Base-by-base conservation (phyloP, 1,140 invertebrate genomes). In the Apis laboriosa region DNA sequence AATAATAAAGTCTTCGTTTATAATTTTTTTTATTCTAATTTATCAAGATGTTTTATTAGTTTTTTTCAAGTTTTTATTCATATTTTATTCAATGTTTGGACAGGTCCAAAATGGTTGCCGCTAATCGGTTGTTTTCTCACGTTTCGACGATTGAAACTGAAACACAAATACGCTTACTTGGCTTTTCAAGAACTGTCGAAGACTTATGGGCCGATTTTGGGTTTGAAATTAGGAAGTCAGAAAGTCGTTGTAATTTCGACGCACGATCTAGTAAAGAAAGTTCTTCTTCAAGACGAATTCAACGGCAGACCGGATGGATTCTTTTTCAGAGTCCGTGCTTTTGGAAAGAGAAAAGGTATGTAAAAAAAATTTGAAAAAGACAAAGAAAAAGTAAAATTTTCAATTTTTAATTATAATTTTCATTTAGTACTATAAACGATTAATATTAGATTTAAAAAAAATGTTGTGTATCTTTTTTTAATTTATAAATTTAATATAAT, bases 291-390 rank as follows among this genome's bases (percentile, higher is more conserved):
- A 60, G 95, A 96, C 12, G 96, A 96, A 66, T 96, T 97, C 79
- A 95, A 96, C 66, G 96, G 96, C 8, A 94, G 97, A 80, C 97
- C 97, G 0, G 95, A 96, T 90, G 96, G 96, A 72, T 96, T 96
- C 85, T 96, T 96, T 88, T 96, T 96, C 82, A 92, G 94, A 56
- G 91, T 96, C 34, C 93, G 96, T 83, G 94, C 95, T 0, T 96
- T 96, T 86, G 96, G 96, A 43, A 95, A 96, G 90, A 94, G 96
- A 91, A 92, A 95, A 85, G 96, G 96, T 97, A 92, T 92, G 15
- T 51, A n/a, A 4, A 43, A 43, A 43, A 43, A 5, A 43, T 43
- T 43, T 5, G 34, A n/a, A n/a, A n/a, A n/a, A n/a, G 4, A 43
- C 3, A 43, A 43, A 7, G 34, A 7, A 43, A 7, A 43, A 43